Base-by-base conservation (phyloP, 2,797 vertebrate species). In the Phoeniculus purpureus region DNA sequence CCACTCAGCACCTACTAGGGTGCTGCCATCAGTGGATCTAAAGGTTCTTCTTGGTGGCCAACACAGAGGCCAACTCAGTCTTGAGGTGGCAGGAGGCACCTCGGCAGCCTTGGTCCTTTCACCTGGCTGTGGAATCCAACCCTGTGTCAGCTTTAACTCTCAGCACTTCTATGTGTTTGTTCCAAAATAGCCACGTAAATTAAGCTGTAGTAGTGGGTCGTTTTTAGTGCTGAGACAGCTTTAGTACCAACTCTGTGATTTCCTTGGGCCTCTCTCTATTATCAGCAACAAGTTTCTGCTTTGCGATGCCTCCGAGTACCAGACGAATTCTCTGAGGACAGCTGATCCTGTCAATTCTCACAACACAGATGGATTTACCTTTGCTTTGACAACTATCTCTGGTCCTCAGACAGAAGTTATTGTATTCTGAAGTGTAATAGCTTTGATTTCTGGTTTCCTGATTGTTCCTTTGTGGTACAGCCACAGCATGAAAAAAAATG, bases 391-490 rank as follows among this genome's bases (percentile, higher is more conserved):
- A 78, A 66, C 50, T 67, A 26, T 72, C 65, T 92, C 62, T 93
- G 79, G 45, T 22, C 64, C 32, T 94, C 45, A 61, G 54, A 90
- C 95, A 80, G 10, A 87, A 91, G 37, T 81, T 51, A 52, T 75
- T 94, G 91, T 88, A 89, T 85, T 89, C 64, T 89, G 50, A 87
- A 94, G 47, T 48, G 52, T 76, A 90, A 85, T 27, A 81, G 73
- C 34, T 93, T 90, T 93, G 75, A 88, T 72, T 90, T 90, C 29
- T 92, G 85, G 32, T 89, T 91, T 90, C 60, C 86, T 90, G 81
- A 70, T 92, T 88, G 72, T 64, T 70, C 74, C 73, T 94, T 78
- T 93, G 86, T 92, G 91, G 65, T 80, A 78, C 3, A 90, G 61
- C 72, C 65, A 83, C 62, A 89, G 71, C 59, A 89, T 25, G 65